A percentile compares a stretch with the other conserved stretches of the same genome.
Conservation (phyloP, 1,140 invertebrate species). For the Diachasma alloeum region DNA sequence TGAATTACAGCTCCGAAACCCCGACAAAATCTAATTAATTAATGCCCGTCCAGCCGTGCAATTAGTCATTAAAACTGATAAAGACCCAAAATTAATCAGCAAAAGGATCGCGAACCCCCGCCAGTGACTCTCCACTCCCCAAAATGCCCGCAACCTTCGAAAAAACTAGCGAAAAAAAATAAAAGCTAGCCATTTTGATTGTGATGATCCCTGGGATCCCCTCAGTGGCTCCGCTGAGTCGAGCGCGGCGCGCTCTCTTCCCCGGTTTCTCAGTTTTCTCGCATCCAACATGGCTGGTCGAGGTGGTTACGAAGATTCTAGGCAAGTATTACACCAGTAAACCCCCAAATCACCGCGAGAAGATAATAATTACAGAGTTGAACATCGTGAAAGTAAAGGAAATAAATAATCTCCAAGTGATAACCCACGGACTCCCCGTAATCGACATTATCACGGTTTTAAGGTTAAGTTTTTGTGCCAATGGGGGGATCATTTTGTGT, state of each 20-base stretch:
- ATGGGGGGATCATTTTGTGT: constrained; percentile 17
- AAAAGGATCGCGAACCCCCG: no score
- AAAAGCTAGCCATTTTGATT: no score
- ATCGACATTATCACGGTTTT: constrained; percentile 31
- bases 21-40: no score
- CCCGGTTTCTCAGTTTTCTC: constrained; percentile 35
- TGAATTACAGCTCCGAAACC: no score
- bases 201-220: no score
- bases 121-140: no score
- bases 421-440: neutral
- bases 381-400: neutral
- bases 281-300: constrained; percentile 66
- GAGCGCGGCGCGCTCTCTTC: neutral
- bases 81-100: no score
- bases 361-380: neutral
- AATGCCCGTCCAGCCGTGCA: no score
- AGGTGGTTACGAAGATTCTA: constrained; percentile 62
- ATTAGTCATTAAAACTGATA: no score
- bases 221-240: no score
- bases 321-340: constrained; percentile 54
- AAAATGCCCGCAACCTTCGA: no score
- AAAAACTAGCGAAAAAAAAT: no score
- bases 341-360: neutral
- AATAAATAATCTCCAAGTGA: neutral
- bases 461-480: constrained; percentile 51